Evolutionary conservation across 1,140 invertebrate species (phyloP).

Genomic region (Melipona quadrifasciata): DNA sequence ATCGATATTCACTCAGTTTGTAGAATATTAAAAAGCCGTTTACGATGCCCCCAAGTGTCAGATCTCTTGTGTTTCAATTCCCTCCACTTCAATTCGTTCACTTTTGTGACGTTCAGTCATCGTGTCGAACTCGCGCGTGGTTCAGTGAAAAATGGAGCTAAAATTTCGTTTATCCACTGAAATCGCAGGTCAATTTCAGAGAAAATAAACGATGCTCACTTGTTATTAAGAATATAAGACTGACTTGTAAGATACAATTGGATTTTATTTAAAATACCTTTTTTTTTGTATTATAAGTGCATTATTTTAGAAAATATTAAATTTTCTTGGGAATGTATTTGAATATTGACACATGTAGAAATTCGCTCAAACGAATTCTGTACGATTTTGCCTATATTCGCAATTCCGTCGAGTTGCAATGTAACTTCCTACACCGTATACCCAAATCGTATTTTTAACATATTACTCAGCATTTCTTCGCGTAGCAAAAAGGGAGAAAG

Average conservation of each 20-base stretch:
- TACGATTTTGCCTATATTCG: too few relatives aligned
- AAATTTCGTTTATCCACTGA: not conserved
- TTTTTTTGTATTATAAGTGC: too few relatives aligned
- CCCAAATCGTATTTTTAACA: not conserved
- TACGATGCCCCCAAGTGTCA: slow-evolving; percentile 25
- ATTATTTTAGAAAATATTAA: too few relatives aligned
- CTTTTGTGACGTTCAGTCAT: not conserved
- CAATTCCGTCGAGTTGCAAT: too few relatives aligned
- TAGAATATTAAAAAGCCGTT: slow-evolving; percentile 52
- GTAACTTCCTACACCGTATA: not conserved
- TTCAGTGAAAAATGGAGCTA: not conserved
- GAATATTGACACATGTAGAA: too few relatives aligned
- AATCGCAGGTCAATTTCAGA: not conserved
- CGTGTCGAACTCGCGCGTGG: too few relatives aligned
- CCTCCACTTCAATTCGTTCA: not conserved
- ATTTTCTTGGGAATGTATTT: too few relatives aligned
- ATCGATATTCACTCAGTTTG: slow-evolving; percentile 54
- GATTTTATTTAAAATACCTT: not conserved
- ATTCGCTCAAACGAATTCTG: too few relatives aligned
- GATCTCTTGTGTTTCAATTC: slow-evolving; percentile 37
- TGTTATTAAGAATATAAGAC: not conserved
- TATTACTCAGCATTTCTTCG: not conserved
- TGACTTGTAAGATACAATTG: not conserved
- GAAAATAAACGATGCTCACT: not conserved
- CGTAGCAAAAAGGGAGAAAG: not conserved